Conservation (phyloP, 2,888 invertebrate species). For the Synergus laeviventris region DNA sequence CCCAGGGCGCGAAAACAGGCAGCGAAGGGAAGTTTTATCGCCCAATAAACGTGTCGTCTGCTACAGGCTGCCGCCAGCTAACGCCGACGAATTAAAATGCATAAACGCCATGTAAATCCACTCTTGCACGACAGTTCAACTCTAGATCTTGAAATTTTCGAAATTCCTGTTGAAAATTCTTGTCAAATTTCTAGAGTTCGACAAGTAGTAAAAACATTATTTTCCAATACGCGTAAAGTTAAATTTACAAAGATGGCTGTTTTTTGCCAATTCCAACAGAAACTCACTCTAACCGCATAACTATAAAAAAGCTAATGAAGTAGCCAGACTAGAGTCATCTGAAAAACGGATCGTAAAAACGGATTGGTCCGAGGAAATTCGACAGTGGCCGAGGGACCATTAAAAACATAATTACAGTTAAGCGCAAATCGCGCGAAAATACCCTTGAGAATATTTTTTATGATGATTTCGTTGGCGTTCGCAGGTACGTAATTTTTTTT, state of each 20-base stretch:
- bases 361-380: conserved; percentile 64
- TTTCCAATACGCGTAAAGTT: neutral
- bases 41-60: conserved; percentile 73
- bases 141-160: conserved; percentile 24
- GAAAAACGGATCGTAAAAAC: conserved; percentile 64
- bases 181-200: neutral
- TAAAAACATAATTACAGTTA: conserved; percentile 70
- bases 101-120: conserved; percentile 68
- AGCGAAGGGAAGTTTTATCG: conserved; percentile 70
- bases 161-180: neutral
- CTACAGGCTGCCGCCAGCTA: conserved; percentile 57
- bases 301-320: conserved; percentile 48
- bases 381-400: conserved; percentile 64
- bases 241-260: neutral
- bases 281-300: conserved; percentile 48
- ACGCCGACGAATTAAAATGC: conserved; percentile 69
- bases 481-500: conserved; percentile 31
- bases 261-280: conserved; percentile 44
- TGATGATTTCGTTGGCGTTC: conserved; percentile 50
- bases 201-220: neutral
- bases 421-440: conserved; percentile 63
- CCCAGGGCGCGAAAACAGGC: conserved; percentile 55
- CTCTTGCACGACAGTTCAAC: conserved; percentile 51
- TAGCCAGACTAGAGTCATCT: conserved; percentile 44
- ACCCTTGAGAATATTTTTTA: conserved; percentile 48